Percentiles rank a stretch among this genome's conserved stretches.
Conservation (phyloP, 1,140 invertebrate genomes). For the Anastrepha ludens region DNA sequence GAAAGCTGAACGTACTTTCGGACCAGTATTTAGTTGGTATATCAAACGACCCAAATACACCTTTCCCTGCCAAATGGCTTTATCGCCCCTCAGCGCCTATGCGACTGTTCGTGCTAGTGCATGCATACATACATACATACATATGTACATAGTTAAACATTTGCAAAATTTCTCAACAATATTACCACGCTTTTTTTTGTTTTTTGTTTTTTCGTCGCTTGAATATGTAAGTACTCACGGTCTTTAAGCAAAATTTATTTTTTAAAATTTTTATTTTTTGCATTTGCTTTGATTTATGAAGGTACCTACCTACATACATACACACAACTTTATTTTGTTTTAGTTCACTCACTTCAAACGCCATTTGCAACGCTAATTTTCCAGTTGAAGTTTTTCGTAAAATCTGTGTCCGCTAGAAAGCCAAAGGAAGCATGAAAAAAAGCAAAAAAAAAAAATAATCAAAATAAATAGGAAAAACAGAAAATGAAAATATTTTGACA, state of each 20-base stretch:
- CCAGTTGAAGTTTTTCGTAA: conserved; percentile 9
- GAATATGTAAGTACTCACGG: not conserved
- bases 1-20: not conserved
- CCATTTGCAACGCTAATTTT: conserved; percentile 38
- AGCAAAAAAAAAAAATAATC: not conserved
- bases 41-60: conserved; percentile 17
- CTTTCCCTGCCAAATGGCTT: not conserved
- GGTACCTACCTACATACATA: too few relatives aligned
- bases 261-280: not conserved
- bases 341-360: not conserved
- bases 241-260: conserved; percentile 25
- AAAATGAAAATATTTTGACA: too few relatives aligned
- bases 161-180: conserved; percentile 25
- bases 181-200: not conserved
- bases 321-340: not conserved
- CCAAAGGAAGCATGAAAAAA: not conserved
- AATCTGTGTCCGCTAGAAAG: not conserved
- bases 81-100: not conserved
- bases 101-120: not conserved
- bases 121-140: too few relatives aligned
- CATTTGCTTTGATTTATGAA: not conserved
- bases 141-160: not conserved
- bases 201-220: not conserved
- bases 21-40: not conserved
- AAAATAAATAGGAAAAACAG: not conserved